Evolutionary conservation across 2,113 vertebrate species (phyloP).

Genomic region (Perca schrenkii): DNA sequence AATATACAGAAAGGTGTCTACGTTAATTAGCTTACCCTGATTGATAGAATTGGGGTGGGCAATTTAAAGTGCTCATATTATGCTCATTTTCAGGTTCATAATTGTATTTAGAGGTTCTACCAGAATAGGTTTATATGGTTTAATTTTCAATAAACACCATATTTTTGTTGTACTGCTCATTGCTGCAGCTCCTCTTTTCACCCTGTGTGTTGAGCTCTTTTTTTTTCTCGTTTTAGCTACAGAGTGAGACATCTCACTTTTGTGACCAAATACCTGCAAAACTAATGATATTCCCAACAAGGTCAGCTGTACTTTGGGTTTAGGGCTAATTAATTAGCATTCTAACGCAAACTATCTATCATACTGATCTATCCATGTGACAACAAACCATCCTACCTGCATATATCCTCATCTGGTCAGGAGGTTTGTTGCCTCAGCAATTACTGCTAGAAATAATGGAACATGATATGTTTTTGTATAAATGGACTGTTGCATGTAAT

Average conservation of each 20-base stretch:
- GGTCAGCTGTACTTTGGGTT: neutral
- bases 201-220: too few species aligned
- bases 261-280: neutral
- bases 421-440: neutral
- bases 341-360: neutral
- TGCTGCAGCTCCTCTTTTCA: too few species aligned
- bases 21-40: neutral
- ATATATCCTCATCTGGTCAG: neutral
- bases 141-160: too few species aligned
- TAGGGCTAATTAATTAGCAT: neutral
- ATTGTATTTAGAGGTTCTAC: too few species aligned
- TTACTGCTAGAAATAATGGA: neutral
- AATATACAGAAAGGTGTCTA: neutral
- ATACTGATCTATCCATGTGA: neutral
- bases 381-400: neutral
- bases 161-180: too few species aligned
- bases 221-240: too few species aligned
- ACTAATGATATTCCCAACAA: neutral
- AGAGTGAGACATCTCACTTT: too few species aligned
- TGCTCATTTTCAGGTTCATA: too few species aligned
- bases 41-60: neutral
- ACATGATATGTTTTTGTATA: constrained; percentile 23
- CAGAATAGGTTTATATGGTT: too few species aligned
- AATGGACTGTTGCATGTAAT: constrained; percentile 6
- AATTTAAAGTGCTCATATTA: neutral